Percentiles rank a stretch among this genome's conserved stretches.
Conservation (phyloP, 2,797 vertebrate genomes). For the Rhynchotus rufescens region DNA sequence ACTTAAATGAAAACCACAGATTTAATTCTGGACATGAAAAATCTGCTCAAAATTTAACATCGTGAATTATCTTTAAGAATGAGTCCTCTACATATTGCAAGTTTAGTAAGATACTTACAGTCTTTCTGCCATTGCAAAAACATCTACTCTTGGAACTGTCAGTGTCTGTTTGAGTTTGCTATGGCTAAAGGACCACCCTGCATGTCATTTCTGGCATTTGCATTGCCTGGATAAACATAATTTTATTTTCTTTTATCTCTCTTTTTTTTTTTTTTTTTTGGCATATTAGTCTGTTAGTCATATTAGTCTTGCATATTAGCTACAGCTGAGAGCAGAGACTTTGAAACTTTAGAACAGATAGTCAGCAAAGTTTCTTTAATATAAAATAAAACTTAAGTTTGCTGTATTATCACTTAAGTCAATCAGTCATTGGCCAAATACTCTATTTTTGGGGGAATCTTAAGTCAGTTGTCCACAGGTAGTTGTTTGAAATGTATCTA, state of each 20-base stretch:
- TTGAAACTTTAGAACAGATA: neutral
- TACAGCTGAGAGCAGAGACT: neutral
- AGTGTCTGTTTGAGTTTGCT: slow-evolving; percentile 18
- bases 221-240: slow-evolving; percentile 20
- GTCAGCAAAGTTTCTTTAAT: neutral
- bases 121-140: slow-evolving; percentile 15
- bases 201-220: slow-evolving; percentile 6
- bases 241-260: neutral
- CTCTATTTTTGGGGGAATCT: neutral
- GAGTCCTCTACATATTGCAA: neutral
- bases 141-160: slow-evolving; percentile 35
- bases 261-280: neutral
- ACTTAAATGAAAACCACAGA: neutral
- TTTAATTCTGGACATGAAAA: slow-evolving; percentile 38
- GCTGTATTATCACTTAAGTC: neutral
- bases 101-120: slow-evolving; percentile 8
- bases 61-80: neutral
- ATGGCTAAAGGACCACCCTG: slow-evolving; percentile 11
- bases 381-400: neutral
- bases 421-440: neutral
- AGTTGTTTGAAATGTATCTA: neutral
- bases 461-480: neutral
- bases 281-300: neutral
- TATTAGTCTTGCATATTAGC: no score
- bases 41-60: neutral